Evolutionary conservation across 2,797 vertebrate species (phyloP), one percentile per base, ranked within the genome.

Genomic region (Dallia pectoralis): DNA sequence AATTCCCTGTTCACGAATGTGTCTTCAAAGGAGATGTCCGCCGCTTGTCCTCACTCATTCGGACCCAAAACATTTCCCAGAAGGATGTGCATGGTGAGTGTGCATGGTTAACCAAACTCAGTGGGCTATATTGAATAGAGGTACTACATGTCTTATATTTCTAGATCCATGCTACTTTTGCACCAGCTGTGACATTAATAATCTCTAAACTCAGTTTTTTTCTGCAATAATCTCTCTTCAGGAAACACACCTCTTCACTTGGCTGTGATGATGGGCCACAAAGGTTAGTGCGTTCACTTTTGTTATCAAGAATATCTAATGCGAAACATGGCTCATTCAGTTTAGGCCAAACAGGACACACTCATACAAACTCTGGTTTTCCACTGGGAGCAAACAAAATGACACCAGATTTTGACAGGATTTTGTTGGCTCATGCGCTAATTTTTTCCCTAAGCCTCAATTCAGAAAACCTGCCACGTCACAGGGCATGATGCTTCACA

Each of bases 251-350:
- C 97, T 79, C 93, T 99, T 78, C 97, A 99, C 85, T 91, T 99
- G 81, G 97, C 97, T 86, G 95, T 99, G 88, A 98, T 99, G 97
- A 81, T 97, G 91, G 97, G 97, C 85, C 95, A 98, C 90, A 99
- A 97, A 96, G 97, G 97, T 98, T 90, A 88, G 91, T 86, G 2
- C 62, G 18, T 73, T 61, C 15, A 72, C 29, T 47, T 19, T 49
- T 4, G 7, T 27, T 15, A 59, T 44, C 9, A 30, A 8, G 0
- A 56, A 22, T 56, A 22, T 56, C 51, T 56, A 2, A 9, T 56
- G 2, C 7, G 51, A n/a, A 56, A 22, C 7, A 56, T 56, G 8
- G 11, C 8, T n/a, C 19, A 22, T 56, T 44, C 40, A 44, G 40
- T 44, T 8, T 56, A 22, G 51, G 51, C 40, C 40, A 11, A 44